Conservation (phyloP, 2,113 vertebrate genomes). For the Corynorhinus townsendii region DNA sequence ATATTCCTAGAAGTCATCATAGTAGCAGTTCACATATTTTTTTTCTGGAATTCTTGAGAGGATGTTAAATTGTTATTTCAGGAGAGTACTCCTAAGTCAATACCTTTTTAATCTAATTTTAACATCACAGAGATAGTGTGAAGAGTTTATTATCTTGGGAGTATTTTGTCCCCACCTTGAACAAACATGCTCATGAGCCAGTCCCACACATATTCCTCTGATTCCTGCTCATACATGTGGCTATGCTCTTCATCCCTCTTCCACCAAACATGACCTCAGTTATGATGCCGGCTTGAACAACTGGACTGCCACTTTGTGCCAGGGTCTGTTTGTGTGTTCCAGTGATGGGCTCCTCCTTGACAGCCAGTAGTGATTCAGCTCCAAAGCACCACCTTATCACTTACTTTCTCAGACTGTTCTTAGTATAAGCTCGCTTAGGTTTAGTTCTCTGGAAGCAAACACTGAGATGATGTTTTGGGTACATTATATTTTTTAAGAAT, state of each 20-base stretch:
- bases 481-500: neutral
- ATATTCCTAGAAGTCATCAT: neutral
- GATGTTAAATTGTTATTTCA: neutral
- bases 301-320: neutral
- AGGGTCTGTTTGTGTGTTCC: neutral
- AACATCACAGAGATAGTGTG: neutral
- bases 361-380: neutral
- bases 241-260: neutral
- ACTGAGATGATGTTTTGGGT: neutral
- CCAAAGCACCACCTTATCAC: neutral
- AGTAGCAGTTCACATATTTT: neutral
- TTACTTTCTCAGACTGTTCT: neutral
- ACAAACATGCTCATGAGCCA: neutral
- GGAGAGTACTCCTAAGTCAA: neutral
- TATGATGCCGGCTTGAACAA: neutral
- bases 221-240: neutral
- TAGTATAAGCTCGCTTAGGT: neutral
- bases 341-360: neutral
- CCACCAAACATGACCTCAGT: neutral
- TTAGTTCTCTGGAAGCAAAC: neutral
- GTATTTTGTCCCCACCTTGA: neutral
- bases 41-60: neutral
- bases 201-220: too few species aligned
- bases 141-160: neutral
- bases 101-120: neutral